These are phyloP conservation scores for Fragum sueziense DNA, from an alignment of 2,888 invertebrate genomes.

Conservation along the genomic window DNA sequence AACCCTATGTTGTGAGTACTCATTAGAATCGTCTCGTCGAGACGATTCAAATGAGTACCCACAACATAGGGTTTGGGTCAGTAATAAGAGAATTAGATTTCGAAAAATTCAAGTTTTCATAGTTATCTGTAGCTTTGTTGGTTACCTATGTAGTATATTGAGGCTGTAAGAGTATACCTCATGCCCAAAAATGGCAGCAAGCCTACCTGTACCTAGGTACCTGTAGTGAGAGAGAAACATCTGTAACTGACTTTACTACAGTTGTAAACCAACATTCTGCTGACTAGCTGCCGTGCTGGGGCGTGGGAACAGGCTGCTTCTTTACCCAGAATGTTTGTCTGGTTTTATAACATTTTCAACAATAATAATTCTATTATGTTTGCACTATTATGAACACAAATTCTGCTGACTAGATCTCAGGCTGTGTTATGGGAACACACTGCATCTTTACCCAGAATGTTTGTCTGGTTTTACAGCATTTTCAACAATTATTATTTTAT, in stretches of 20 bases:
- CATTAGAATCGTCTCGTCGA: neutral
- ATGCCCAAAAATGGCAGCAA: slow-evolving; percentile 72
- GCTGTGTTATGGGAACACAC: neutral
- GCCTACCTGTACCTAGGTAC: slow-evolving; percentile 4
- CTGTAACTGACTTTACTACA: slow-evolving; percentile 2
- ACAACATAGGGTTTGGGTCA: neutral
- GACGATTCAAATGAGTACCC: neutral
- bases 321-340: neutral
- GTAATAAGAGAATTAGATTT: slow-evolving; percentile 2
- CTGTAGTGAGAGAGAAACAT: slow-evolving; percentile 1
- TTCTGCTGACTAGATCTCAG: slow-evolving; percentile 13
- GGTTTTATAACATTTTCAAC: no score
- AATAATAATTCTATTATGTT: no score
- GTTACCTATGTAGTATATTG: slow-evolving; percentile 11
- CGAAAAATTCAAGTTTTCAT: neutral
- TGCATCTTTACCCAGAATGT: no score
- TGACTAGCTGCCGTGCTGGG: slow-evolving; percentile 1
- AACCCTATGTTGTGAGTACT: neutral
- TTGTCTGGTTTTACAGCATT: no score
- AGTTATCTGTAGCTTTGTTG: neutral
- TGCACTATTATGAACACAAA: no score
- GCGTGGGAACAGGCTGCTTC: neutral
- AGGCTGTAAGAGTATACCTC: slow-evolving; percentile 61
- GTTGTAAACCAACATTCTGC: slow-evolving; percentile 18
- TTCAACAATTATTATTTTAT: no score